Conservation (phyloP, 2,113 vertebrate species). For the Leptobrachium leishanense region DNA sequence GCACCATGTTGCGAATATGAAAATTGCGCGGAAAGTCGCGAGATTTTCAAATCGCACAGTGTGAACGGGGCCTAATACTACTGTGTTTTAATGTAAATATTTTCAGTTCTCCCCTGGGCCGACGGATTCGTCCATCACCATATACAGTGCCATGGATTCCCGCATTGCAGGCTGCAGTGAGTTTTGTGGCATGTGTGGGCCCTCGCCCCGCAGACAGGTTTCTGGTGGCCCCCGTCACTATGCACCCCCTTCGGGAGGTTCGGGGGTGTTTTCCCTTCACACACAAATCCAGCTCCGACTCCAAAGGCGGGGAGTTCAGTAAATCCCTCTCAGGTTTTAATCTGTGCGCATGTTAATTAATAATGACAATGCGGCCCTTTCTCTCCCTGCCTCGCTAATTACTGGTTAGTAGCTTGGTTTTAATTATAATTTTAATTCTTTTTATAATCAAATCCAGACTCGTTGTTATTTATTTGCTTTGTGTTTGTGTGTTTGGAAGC, state of each 20-base stretch:
- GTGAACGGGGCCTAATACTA: too few relatives aligned
- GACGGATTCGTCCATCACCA: too few relatives aligned
- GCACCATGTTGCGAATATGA: too few relatives aligned
- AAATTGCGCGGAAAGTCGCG: too few relatives aligned
- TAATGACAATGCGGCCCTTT: slow-evolving; percentile 52
- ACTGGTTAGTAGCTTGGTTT: slow-evolving; percentile 59
- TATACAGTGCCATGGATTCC: too few relatives aligned
- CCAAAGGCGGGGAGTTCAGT: slow-evolving; percentile 34
- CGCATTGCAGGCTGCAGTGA: background rate
- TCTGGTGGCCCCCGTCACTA: background rate
- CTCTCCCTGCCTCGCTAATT: slow-evolving; percentile 50
- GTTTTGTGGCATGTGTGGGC: background rate
- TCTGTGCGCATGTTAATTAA: slow-evolving; percentile 51
- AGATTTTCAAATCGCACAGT: too few relatives aligned
- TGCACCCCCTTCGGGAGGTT: background rate
- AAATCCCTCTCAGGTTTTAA: slow-evolving; percentile 44
- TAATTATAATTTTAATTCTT: slow-evolving; percentile 63
- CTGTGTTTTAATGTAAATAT: too few relatives aligned
- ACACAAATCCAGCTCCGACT: slow-evolving; percentile 25
- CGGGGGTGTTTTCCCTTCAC: background rate
- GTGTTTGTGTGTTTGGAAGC: slow-evolving; percentile 49
- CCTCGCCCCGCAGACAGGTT: too few relatives aligned
- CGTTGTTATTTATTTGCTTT: slow-evolving; percentile 46
- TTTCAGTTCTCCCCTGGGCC: too few relatives aligned
- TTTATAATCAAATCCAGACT: slow-evolving; percentile 59